Evolutionary conservation across 1,140 invertebrate species (phyloP), one percentile per base, ranked within the genome.

Genomic region (Ladona fulva): DNA sequence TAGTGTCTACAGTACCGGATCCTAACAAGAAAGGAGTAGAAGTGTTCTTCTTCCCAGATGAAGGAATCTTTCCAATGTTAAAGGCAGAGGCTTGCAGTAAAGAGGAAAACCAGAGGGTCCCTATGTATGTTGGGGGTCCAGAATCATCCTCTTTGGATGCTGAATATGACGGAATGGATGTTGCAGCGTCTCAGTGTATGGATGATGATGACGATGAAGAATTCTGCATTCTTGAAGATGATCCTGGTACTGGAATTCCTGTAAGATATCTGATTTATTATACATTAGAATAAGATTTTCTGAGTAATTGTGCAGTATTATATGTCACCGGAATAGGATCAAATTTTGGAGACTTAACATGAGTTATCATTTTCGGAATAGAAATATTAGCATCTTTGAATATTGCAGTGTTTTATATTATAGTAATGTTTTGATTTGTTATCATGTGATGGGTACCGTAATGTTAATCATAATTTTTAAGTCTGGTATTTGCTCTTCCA

Each of bases 41-140:
- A 84, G 87, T 94, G 59, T 95, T 95, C 83, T 94, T 93, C 84
- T 94, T 95, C 81, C 93, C 94, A 0, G 92, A 94, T 82, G 92
- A 95, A 82, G 88, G 85, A 3, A 66, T 66, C 3, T 6, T 66
- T 82, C 83, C 76, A 82, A 86, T 59, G 37, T 80, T 42, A 84
- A 82, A 78, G 79, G 78, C 37, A 82, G 81, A 80, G 77, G 80
- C 77, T 66, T 83, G 16, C 77, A 84, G 66, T 81, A 85, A 76
- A 76, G 81, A 22, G 79, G 80, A 59, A 79, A 82, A n/a, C 74
- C 52, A 77, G 19, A 75, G 29, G 25, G 25, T 44, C 14, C 44
- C 14, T 42, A 76, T 79, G 44, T 24, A 24, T 19, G 24, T 5
- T 29, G 74, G 1, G 24, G 24, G 14, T 19, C 24, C 74, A 19